These are phyloP conservation scores for Capitella teleta DNA, from an alignment of 1,140 invertebrate species.

Conservation along the genomic window DNA sequence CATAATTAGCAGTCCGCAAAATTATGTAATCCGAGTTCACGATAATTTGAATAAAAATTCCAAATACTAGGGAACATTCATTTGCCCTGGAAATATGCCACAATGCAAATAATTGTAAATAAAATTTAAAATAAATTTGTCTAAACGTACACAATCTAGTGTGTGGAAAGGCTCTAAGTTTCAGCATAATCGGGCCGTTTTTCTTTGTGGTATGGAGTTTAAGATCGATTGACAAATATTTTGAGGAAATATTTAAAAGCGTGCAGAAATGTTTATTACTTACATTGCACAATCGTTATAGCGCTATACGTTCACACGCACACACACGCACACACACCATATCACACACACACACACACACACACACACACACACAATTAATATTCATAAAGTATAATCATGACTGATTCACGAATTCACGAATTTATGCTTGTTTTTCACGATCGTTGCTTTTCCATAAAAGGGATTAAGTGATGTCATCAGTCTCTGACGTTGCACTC, in stretches of 20 bases:
- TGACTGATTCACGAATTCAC: too few species aligned
- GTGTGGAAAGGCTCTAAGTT: not conserved
- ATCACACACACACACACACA: not conserved
- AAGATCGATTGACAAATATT: not conserved
- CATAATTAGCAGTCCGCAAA: not conserved
- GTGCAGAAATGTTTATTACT: not conserved
- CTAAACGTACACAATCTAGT: not conserved
- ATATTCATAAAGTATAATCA: not conserved
- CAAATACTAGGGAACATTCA: too few species aligned
- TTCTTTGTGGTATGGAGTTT: not conserved
- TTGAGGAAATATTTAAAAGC: not conserved
- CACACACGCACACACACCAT: not conserved
- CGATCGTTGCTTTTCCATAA: too few species aligned
- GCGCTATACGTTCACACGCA: not conserved
- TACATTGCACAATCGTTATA: not conserved
- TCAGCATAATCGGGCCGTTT: not conserved
- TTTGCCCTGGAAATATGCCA: too few species aligned
- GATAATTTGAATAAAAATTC: too few species aligned
- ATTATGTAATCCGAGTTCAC: not conserved
- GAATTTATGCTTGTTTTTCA: too few species aligned
- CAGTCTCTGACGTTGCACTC: too few species aligned
- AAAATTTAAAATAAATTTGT: too few species aligned
- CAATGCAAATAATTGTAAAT: too few species aligned
- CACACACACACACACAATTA: not conserved
- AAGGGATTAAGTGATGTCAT: too few species aligned